Evolutionary conservation across 2,113 vertebrate genomes (phyloP).

Genomic region (Otis tarda): DNA sequence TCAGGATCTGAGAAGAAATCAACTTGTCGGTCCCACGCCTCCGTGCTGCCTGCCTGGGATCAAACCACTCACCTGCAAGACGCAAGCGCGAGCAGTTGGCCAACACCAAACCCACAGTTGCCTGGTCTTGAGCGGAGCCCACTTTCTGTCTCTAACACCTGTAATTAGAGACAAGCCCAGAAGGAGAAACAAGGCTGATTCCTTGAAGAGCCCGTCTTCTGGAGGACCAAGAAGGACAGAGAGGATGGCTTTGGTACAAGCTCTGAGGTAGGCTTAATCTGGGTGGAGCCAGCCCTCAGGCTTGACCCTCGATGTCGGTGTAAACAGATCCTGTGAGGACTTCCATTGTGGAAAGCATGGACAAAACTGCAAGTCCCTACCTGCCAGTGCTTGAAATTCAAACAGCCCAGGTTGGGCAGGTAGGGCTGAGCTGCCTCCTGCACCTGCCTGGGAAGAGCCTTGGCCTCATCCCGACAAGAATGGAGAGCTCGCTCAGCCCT

Average conservation of each 20-base stretch:
- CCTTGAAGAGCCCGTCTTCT: not conserved
- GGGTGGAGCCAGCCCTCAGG: not conserved
- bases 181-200: not conserved
- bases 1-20: not conserved
- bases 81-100: not conserved
- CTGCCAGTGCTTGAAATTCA: not conserved
- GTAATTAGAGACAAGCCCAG: not conserved
- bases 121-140: not conserved
- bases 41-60: not conserved
- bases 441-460: not conserved
- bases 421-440: not conserved
- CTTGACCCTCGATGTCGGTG: not conserved
- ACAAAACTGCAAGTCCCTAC: not conserved
- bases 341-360: not conserved
- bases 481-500: not conserved
- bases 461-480: fast-evolving
- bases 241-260: not conserved
- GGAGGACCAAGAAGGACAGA: conserved; percentile 10
- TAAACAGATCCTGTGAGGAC: not conserved
- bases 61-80: not conserved
- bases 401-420: not conserved
- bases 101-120: not conserved
- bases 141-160: not conserved
- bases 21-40: not conserved
- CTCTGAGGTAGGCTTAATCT: not conserved